phyloP scores from a whole-genome alignment of 2,888 invertebrate genomes.

The Campoletis raptor region DNA sequence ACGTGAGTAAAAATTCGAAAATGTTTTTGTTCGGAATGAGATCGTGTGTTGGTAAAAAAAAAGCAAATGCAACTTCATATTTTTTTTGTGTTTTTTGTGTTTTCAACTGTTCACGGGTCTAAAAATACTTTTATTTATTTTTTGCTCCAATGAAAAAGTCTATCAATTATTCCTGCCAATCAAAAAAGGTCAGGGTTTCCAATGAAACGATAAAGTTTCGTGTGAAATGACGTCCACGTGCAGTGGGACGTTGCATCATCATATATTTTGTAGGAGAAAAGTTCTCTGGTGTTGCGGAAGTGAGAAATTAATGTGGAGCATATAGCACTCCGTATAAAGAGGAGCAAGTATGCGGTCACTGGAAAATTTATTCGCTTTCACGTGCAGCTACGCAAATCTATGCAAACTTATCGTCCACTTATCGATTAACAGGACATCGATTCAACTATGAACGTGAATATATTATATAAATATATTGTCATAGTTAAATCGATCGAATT shows the following conservation, averaged over 20 bases:
- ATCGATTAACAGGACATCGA: neutral
- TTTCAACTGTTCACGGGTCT: neutral
- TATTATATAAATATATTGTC: neutral
- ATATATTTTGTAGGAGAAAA: slow-evolving; percentile 25
- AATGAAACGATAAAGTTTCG: neutral
- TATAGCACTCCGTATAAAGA: slow-evolving; percentile 18
- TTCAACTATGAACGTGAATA: neutral
- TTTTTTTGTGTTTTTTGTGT: neutral
- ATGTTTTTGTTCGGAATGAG: neutral
- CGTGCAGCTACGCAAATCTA: slow-evolving; percentile 40
- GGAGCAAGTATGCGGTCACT: slow-evolving; percentile 30
- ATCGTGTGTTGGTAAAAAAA: neutral
- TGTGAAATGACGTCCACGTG: neutral
- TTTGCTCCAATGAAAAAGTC: neutral
- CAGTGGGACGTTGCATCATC: neutral
- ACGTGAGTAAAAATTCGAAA: neutral
- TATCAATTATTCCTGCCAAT: slow-evolving; percentile 3
- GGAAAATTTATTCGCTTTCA: slow-evolving; percentile 61
- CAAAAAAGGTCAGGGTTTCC: neutral
- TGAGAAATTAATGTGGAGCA: slow-evolving; percentile 46
- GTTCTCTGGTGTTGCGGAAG: slow-evolving; percentile 23
- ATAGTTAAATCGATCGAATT: neutral
- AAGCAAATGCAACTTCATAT: neutral
- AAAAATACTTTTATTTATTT: neutral
- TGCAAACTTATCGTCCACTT: slow-evolving; percentile 1